Percentiles rank a stretch among this genome's conserved stretches.
Conservation (phyloP, 2,113 vertebrate genomes). For the Tenrec ecaudatus region DNA sequence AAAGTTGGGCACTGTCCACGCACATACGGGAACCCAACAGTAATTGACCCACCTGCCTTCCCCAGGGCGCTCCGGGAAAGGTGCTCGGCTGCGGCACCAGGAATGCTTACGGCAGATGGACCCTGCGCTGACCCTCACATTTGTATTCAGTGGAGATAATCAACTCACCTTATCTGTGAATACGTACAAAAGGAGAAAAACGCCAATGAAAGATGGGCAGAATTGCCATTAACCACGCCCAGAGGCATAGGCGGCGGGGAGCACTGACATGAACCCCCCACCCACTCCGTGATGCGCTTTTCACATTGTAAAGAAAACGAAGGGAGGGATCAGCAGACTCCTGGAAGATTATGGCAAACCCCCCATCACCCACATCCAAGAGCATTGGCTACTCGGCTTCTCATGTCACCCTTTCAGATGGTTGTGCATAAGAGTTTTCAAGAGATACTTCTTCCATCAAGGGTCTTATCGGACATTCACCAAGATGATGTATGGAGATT, state of each 20-base stretch:
- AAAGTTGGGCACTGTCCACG: neutral
- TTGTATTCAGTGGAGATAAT: neutral
- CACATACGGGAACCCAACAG: neutral
- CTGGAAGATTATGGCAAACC: neutral
- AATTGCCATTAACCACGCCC: conserved; percentile 1
- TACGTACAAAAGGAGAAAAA: neutral
- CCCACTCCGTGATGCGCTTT: neutral
- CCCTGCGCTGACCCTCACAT: neutral
- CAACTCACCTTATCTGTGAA: neutral
- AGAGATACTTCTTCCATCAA: neutral
- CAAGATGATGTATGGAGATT: conserved; percentile 81
- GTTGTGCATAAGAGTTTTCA: neutral
- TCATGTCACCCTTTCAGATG: neutral
- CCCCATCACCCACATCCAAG: neutral
- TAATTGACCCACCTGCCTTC: neutral
- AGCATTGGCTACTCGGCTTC: neutral
- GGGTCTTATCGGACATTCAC: neutral
- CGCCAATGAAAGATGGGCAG: neutral
- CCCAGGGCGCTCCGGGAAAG: neutral
- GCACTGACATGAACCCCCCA: too few species aligned
- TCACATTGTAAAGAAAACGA: neutral
- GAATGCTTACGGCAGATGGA: neutral
- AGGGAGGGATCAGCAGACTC: neutral
- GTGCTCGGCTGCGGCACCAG: neutral
- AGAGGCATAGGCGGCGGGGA: too few species aligned